Evolutionary conservation across 2,888 invertebrate species (phyloP).

Genomic region (Pantelozetes paolii): DNA sequence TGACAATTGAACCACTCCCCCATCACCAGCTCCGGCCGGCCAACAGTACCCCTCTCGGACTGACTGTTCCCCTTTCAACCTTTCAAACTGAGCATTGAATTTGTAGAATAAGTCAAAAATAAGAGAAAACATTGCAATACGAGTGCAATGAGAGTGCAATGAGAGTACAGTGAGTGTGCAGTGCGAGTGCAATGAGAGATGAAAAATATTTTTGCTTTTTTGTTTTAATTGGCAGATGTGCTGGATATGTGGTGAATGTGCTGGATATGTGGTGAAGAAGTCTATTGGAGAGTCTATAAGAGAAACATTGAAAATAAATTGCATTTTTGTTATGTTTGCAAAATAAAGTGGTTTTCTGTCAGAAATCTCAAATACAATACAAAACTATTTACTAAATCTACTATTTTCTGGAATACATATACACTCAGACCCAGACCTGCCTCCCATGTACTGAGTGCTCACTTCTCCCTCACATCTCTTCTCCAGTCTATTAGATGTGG

Average conservation of each 20-base stretch:
- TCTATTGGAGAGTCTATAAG: too few species aligned
- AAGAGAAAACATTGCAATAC: background rate
- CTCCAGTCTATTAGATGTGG: slow-evolving; percentile 13
- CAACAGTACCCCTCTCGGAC: slow-evolving; percentile 37
- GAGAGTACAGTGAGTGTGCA: background rate
- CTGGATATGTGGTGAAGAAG: background rate
- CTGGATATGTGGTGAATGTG: background rate
- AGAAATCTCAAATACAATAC: slow-evolving; percentile 10
- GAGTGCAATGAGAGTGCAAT: background rate
- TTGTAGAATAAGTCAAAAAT: slow-evolving; percentile 29
- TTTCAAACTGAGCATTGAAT: background rate
- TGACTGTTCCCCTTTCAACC: slow-evolving; percentile 40
- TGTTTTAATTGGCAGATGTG: slow-evolving; percentile 39
- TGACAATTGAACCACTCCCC: slow-evolving; percentile 39
- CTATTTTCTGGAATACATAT: slow-evolving; percentile 17
- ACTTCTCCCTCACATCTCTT: background rate
- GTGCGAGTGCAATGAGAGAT: background rate
- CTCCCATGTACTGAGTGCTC: background rate
- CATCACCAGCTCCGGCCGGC: slow-evolving; percentile 31
- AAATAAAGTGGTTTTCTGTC: slow-evolving; percentile 19
- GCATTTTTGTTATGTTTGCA: slow-evolving; percentile 12
- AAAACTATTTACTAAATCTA: slow-evolving; percentile 21
- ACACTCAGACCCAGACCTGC: background rate
- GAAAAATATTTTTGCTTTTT: slow-evolving; percentile 34
- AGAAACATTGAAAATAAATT: slow-evolving; percentile 28